These are phyloP conservation scores for Ochotona princeps DNA, from an alignment of 2,113 vertebrate species.

Conservation along the genomic window DNA sequence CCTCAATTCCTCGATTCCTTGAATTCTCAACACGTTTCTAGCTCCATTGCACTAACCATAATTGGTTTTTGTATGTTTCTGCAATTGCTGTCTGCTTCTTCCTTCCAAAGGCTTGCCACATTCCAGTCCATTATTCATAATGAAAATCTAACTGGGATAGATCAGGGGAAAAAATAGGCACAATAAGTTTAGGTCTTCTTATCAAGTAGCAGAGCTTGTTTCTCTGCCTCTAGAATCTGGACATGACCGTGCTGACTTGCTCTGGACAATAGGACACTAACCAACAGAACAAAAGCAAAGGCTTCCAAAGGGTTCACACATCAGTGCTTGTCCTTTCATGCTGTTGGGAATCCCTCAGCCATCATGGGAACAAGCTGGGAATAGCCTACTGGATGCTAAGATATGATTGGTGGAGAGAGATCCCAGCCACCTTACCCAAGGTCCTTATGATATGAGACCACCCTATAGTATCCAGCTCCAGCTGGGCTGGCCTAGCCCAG, in stretches of 20 bases:
- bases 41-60: not conserved
- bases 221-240: constrained; percentile 38
- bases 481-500: constrained; percentile 5
- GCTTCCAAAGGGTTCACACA: not conserved
- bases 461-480: not conserved
- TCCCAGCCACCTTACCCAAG: not conserved
- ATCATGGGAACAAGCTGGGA: constrained; percentile 4
- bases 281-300: not conserved
- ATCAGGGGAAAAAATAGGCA: not conserved
- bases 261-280: not conserved
- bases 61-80: not conserved
- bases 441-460: not conserved
- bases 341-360: not conserved
- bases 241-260: not conserved
- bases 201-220: constrained; percentile 11
- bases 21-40: not conserved
- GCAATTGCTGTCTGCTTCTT: not conserved
- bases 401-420: not conserved
- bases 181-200: not conserved
- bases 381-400: not conserved
- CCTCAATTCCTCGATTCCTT: not conserved
- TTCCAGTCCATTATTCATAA: constrained; percentile 47
- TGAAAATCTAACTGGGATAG: constrained; percentile 8
- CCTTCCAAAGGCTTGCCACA: not conserved
- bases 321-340: constrained; percentile 6